Evolutionary conservation across 2,797 vertebrate species (phyloP), one percentile per base, ranked within the genome.

Genomic region (Arctocebus calabarensis): DNA sequence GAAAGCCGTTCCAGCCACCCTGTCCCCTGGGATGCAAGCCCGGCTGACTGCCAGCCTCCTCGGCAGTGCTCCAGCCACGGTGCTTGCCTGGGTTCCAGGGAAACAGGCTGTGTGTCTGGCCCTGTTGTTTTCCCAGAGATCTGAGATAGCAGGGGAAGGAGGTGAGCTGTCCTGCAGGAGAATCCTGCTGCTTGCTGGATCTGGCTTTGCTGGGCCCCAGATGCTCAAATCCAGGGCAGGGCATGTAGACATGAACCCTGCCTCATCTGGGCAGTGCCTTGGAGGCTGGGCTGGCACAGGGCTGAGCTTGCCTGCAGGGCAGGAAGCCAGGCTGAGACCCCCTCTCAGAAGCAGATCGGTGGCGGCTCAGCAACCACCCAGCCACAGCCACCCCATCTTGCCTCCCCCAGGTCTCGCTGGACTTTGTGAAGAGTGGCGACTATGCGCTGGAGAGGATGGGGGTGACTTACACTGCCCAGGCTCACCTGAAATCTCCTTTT

Each of bases 361-460:
- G 1, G 3, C 23, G 27, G 3, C 25, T 40, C 37, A 0, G 10
- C 37, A 4, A 8, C n/a, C 7, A 1, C 4, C 1, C 3, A 2
- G 55, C 0, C 0, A 48, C 0, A 7, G 48, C n/a, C 43, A 52
- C 19, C 57, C 0, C 1, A 4, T 12, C 3, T 19, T 3, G 52
- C 27, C 52, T 96, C 29, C 89, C 19, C 0, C 94, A 99, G 99
- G 99, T 99, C 96, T 99, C 98, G 0, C 97, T 98, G 37, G 99
- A 99, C 92, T 99, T 99, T 9, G 98, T 99, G 96, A 99, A 98
- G 98, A 99, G 96, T 0, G 99, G 99, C 0, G 98, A 99, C 84
- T 99, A 99, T 6, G 94, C 98, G 27, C 97, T 99, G 98, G 99
- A 99, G 98, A 97, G 99, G 97, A 99, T 99, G 99, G 99, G 99